Evolutionary conservation across 2,797 vertebrate genomes (phyloP).

Genomic region (Ambastaia sidthimunki): DNA sequence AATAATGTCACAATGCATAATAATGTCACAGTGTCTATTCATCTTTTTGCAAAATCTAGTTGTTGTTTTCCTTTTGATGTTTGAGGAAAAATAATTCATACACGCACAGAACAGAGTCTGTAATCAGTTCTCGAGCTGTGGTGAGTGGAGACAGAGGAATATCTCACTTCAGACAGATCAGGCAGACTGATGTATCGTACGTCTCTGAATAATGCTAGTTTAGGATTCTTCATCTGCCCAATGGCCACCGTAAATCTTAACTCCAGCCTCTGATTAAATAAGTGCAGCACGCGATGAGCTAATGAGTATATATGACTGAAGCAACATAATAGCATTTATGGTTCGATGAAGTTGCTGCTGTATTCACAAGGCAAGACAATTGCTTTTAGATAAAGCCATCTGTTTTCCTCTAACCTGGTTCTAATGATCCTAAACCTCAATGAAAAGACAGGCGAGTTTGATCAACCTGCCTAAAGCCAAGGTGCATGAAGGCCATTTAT

Average conservation of each 20-base stretch:
- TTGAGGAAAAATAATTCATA: neutral
- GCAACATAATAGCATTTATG: slow-evolving; percentile 72
- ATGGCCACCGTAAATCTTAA: slow-evolving; percentile 76
- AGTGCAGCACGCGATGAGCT: slow-evolving; percentile 71
- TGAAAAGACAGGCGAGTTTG: slow-evolving; percentile 32
- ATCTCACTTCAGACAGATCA: slow-evolving; percentile 30
- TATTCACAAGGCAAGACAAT: slow-evolving; percentile 48
- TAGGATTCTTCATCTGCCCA: slow-evolving; percentile 67
- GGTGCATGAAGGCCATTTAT: slow-evolving; percentile 12
- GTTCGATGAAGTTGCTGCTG: slow-evolving; percentile 53
- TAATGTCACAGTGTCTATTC: neutral
- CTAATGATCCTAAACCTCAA: slow-evolving; percentile 47
- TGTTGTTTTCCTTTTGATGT: neutral
- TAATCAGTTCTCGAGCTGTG: slow-evolving; percentile 17
- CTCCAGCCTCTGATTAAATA: slow-evolving; percentile 73
- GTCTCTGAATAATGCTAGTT: slow-evolving; percentile 51
- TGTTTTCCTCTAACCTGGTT: slow-evolving; percentile 54
- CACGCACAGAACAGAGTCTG: neutral
- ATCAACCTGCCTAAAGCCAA: neutral
- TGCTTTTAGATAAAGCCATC: slow-evolving; percentile 57
- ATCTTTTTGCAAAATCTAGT: neutral
- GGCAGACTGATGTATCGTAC: slow-evolving; percentile 51
- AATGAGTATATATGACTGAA: slow-evolving; percentile 74
- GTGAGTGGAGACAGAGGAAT: slow-evolving; percentile 31
- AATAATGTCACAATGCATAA: neutral